These are phyloP conservation scores for Frieseomelitta varia DNA, from an alignment of 1,140 invertebrate species.

Conservation along the genomic window DNA sequence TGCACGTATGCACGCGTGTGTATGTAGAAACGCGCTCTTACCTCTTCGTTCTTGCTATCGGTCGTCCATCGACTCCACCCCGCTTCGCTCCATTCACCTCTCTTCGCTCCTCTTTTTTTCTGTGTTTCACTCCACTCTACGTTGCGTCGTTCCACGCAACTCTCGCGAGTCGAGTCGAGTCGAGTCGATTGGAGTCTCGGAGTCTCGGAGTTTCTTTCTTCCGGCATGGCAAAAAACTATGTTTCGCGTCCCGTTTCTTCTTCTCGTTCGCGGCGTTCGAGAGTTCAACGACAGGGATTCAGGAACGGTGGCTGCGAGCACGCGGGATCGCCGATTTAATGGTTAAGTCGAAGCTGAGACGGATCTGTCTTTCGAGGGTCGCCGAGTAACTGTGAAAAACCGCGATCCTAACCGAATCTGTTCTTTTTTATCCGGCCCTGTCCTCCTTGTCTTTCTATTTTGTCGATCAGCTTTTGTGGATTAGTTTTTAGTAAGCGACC, in stretches of 20 bases:
- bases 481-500: too few relatives aligned
- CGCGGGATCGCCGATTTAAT: not conserved
- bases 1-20: too few relatives aligned
- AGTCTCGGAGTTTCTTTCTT: slow-evolving; percentile 8
- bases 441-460: not conserved
- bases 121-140: not conserved
- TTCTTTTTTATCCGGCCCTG: not conserved
- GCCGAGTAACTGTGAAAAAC: not conserved
- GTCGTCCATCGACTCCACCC: not conserved
- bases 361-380: not conserved
- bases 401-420: not conserved
- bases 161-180: not conserved
- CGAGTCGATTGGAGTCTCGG: not conserved
- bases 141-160: not conserved
- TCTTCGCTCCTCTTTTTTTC: not conserved
- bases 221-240: slow-evolving; percentile 20
- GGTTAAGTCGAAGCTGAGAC: not conserved
- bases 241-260: not conserved
- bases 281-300: slow-evolving; percentile 13
- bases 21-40: not conserved
- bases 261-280: not conserved
- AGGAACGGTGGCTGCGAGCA: not conserved
- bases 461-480: not conserved
- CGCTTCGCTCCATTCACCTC: not conserved
- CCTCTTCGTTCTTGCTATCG: not conserved